phyloP scores from a whole-genome alignment of 2,797 vertebrate genomes.

The Peromyscus eremicus region DNA sequence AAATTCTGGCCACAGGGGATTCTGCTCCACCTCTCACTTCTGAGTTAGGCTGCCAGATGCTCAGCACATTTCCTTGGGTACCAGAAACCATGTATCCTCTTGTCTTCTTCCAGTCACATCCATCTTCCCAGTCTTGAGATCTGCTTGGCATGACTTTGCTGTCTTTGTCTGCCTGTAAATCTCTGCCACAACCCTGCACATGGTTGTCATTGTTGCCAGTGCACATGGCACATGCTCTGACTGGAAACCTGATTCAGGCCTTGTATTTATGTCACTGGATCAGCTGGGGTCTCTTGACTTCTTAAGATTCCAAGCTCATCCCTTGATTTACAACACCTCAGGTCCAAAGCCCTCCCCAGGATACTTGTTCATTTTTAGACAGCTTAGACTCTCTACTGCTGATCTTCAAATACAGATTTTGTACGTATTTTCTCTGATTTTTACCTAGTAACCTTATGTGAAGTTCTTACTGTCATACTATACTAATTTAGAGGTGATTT shows the following conservation, averaged over 20 bases:
- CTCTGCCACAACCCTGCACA: neutral
- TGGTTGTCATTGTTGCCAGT: neutral
- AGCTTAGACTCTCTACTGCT: neutral
- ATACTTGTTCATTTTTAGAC: neutral
- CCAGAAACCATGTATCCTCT: neutral
- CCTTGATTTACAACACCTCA: neutral
- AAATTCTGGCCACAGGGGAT: neutral
- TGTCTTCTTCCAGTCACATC: neutral
- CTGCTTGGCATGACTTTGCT: neutral
- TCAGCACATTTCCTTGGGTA: neutral
- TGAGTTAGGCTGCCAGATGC: neutral
- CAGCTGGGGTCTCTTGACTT: neutral
- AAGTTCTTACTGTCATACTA: neutral
- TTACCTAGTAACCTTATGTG: neutral
- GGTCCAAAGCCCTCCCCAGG: neutral
- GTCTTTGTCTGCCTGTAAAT: neutral
- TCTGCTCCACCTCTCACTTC: neutral
- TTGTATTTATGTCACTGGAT: neutral
- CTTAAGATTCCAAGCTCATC: neutral
- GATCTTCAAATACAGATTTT: neutral
- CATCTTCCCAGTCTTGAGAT: neutral
- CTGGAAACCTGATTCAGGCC: neutral
- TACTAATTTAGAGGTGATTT: neutral
- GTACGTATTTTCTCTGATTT: conserved; percentile 8
- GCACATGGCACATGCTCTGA: neutral